Evolutionary conservation across 2,797 vertebrate genomes (phyloP).

Genomic region (Brachyrhaphis roseni): DNA sequence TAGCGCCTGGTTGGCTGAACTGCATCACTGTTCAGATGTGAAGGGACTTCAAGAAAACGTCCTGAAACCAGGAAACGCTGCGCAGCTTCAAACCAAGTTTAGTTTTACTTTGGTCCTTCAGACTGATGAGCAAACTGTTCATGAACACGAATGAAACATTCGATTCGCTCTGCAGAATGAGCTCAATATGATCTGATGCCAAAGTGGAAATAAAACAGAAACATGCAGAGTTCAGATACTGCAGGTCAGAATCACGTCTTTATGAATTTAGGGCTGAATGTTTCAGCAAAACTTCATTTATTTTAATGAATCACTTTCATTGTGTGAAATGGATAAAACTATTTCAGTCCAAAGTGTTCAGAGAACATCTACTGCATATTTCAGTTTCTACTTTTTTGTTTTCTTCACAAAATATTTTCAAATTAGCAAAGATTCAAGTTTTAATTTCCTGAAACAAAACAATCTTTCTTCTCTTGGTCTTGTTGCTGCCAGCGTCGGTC

Average conservation of each 20-base stretch:
- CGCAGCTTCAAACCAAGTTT: not conserved
- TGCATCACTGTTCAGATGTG: constrained; percentile 6
- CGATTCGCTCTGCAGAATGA: not conserved
- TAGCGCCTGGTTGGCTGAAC: constrained; percentile 36
- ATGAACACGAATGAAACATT: not conserved
- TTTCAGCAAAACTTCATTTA: too few species aligned
- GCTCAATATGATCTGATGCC: not conserved
- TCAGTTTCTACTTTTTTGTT: too few species aligned
- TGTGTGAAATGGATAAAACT: too few species aligned
- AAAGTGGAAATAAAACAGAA: not conserved
- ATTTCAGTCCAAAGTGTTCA: too few species aligned
- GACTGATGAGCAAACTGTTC: constrained; percentile 7
- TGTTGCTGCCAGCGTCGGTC: not conserved
- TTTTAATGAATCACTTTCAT: too few species aligned
- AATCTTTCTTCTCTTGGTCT: not conserved
- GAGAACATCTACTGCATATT: too few species aligned
- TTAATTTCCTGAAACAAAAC: not conserved
- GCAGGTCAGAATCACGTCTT: not conserved
- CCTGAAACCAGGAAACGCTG: not conserved
- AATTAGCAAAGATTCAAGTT: too few species aligned
- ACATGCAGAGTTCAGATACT: not conserved
- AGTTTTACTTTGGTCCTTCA: not conserved
- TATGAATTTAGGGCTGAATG: too few species aligned
- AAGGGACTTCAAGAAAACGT: not conserved
- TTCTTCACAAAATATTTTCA: too few species aligned